These are phyloP conservation scores for Ataeniobius toweri DNA, from an alignment of 2,797 vertebrate species.

Conservation along the genomic window DNA sequence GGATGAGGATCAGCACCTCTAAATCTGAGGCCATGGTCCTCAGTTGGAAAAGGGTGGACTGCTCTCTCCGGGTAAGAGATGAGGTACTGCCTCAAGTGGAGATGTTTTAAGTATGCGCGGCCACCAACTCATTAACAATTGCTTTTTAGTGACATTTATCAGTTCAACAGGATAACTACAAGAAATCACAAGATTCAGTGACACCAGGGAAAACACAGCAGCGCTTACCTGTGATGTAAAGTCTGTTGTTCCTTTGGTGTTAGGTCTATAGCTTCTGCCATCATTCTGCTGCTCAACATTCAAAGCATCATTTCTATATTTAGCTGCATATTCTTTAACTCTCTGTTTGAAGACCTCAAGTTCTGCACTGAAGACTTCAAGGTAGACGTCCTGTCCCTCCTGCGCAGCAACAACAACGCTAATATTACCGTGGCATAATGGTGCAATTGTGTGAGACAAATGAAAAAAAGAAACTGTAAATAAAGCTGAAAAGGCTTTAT, in stretches of 20 bases:
- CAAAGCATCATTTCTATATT: slow-evolving; percentile 62
- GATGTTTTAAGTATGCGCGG: no score
- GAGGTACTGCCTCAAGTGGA: no score
- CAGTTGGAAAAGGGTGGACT: no score
- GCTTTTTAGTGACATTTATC: slow-evolving; percentile 29
- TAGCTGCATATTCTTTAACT: slow-evolving; percentile 80
- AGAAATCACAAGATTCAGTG: background rate
- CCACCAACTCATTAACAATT: background rate
- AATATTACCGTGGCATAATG: no score
- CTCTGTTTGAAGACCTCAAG: slow-evolving; percentile 92
- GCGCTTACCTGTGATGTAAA: slow-evolving; percentile 83
- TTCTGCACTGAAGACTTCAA: slow-evolving; percentile 94
- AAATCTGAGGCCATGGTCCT: no score
- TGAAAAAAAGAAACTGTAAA: no score
- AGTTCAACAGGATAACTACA: slow-evolving; percentile 27
- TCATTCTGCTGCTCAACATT: slow-evolving; percentile 62
- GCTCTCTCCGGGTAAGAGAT: no score
- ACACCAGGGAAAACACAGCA: background rate
- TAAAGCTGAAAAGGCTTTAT: background rate
- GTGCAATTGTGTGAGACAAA: background rate
- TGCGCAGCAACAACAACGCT: slow-evolving; percentile 53
- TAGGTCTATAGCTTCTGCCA: slow-evolving; percentile 55
- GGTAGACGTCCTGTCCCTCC: slow-evolving; percentile 91
- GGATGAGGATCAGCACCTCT: no score
- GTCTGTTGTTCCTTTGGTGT: slow-evolving; percentile 82